Evolutionary conservation across 2,888 invertebrate genomes (phyloP).

Genomic region (Erebia ligea): DNA sequence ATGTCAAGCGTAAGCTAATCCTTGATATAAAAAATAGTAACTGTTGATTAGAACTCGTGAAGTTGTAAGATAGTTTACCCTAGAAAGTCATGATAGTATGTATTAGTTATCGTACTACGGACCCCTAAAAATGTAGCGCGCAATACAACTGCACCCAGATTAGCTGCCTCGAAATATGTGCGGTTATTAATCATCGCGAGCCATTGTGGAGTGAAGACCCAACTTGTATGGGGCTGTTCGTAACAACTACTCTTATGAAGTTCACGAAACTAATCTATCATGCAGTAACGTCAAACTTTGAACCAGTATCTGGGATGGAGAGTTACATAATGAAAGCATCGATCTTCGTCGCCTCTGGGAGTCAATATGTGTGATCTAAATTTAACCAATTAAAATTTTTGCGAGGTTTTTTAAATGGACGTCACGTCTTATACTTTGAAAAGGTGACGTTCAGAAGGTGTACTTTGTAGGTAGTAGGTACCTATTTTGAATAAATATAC

Average conservation of each 20-base stretch:
- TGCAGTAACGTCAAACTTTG: conserved; percentile 18
- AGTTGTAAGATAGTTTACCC: not conserved
- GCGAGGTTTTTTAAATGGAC: not conserved
- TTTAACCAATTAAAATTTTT: conserved; percentile 6
- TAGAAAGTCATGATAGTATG: not conserved
- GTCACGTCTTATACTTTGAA: too few species aligned
- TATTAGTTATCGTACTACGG: not conserved
- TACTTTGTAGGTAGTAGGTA: too few species aligned
- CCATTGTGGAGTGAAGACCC: conserved; percentile 11
- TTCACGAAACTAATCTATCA: conserved; percentile 30
- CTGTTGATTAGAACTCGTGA: not conserved
- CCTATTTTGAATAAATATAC: too few species aligned
- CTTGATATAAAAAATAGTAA: too few species aligned
- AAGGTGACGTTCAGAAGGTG: too few species aligned
- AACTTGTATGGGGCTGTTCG: conserved; percentile 19
- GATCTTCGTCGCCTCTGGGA: conserved; percentile 18
- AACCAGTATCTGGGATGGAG: conserved; percentile 11
- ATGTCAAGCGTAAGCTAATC: too few species aligned
- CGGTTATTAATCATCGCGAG: conserved; percentile 20
- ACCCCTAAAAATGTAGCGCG: conserved; percentile 16
- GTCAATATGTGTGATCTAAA: conserved; percentile 4
- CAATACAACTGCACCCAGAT: conserved; percentile 22
- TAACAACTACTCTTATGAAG: conserved; percentile 1
- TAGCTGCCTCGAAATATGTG: conserved; percentile 22
- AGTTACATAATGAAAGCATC: conserved; percentile 18